Conservation (phyloP, 1,140 invertebrate genomes). For the Neelides sp. region DNA sequence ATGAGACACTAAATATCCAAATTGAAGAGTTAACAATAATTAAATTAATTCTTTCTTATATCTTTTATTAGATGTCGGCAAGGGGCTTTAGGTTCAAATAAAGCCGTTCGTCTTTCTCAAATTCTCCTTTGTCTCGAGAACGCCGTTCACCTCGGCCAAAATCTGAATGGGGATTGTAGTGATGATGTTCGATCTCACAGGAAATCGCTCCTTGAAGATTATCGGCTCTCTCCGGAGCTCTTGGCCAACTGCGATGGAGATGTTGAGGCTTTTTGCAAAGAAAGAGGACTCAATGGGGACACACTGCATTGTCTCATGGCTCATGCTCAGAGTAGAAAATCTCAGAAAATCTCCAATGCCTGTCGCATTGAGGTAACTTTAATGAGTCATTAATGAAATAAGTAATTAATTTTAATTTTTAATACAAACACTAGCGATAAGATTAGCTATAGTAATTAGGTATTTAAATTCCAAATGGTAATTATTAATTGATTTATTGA, state of each 20-base stretch:
- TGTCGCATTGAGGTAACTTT: conserved; percentile 55
- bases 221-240: conserved; percentile 78
- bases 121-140: conserved; percentile 87
- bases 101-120: conserved; percentile 70
- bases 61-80: conserved; percentile 38
- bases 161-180: conserved; percentile 24
- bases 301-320: conserved; percentile 95
- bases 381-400: conserved; percentile 7
- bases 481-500: no score
- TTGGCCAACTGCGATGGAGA: conserved; percentile 77
- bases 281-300: conserved; percentile 61
- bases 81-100: conserved; percentile 60
- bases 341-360: conserved; percentile 47
- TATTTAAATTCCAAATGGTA: conserved; percentile 7
- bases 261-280: conserved; percentile 57
- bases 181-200: conserved; percentile 81
- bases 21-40: not conserved
- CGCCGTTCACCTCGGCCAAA: conserved; percentile 51
- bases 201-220: conserved; percentile 83
- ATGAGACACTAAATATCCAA: no score
- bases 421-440: no score
- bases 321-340: conserved; percentile 52
- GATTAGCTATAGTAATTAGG: no score
- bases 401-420: conserved; percentile 6
- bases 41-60: not conserved